Conservation (phyloP, 1,140 invertebrate species). For the Papilio glaucus region DNA sequence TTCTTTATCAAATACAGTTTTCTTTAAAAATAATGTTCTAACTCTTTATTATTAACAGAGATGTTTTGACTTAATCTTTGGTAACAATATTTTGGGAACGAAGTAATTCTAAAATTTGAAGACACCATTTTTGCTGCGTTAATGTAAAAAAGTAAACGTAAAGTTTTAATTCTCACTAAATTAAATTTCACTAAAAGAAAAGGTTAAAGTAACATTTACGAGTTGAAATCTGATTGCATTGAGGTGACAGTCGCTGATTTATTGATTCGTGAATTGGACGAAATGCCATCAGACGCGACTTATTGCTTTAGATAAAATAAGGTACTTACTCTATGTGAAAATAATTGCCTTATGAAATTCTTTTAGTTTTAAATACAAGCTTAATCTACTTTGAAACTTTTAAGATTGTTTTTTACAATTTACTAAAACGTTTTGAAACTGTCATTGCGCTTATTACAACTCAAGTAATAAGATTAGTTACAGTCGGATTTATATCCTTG, state of each 20-base stretch:
- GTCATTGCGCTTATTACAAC: background rate
- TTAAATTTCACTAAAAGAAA: background rate
- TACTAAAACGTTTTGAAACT: background rate
- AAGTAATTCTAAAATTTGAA: too few species aligned
- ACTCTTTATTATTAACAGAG: too few species aligned
- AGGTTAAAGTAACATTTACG: background rate
- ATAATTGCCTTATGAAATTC: background rate
- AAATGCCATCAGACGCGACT: background rate
- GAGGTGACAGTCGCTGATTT: background rate
- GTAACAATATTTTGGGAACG: too few species aligned
- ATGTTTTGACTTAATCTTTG: too few species aligned
- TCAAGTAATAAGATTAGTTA: background rate
- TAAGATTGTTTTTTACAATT: background rate
- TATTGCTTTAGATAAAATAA: slow-evolving; percentile 1
- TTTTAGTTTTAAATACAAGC: too few species aligned
- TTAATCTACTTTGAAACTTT: too few species aligned
- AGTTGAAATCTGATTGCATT: background rate
- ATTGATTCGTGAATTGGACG: background rate
- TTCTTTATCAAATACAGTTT: too few species aligned
- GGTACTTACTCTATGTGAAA: background rate
- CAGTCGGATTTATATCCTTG: background rate
- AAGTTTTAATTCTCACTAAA: background rate
- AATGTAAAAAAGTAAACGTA: too few species aligned
- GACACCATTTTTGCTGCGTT: too few species aligned
- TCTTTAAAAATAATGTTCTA: too few species aligned